These are phyloP conservation scores for Abramis brama DNA, from an alignment of 2,113 vertebrate genomes.

Conservation along the genomic window DNA sequence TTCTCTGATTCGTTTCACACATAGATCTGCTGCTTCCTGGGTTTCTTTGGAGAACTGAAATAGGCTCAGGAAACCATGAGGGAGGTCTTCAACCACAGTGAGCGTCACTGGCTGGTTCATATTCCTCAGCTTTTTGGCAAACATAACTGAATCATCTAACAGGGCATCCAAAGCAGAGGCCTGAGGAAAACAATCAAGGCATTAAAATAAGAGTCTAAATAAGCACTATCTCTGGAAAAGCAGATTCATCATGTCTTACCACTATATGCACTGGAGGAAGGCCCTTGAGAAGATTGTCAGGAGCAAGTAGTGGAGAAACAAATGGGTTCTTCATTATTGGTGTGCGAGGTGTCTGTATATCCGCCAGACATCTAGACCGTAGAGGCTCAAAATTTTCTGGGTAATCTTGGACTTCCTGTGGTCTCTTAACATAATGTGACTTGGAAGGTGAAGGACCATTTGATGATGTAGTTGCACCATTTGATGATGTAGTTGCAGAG, in stretches of 20 bases:
- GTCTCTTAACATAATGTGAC: not conserved
- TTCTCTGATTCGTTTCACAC: conserved; percentile 77
- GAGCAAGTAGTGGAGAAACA: conserved; percentile 79
- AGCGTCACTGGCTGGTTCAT: conserved; percentile 80
- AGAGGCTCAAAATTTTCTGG: conserved; percentile 82
- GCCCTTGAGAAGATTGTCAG: conserved; percentile 70
- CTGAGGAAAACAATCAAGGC: conserved; percentile 63
- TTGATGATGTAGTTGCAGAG: not conserved
- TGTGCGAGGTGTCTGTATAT: conserved; percentile 68
- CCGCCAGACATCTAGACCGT: conserved; percentile 70
- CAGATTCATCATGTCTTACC: conserved; percentile 66
- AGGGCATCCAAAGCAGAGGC: conserved; percentile 88
- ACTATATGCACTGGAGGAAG: conserved; percentile 77
- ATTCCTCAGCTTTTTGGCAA: conserved; percentile 81
- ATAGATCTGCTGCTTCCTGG: conserved; percentile 72
- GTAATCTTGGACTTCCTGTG: conserved; percentile 61
- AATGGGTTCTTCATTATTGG: conserved; percentile 85
- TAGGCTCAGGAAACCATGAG: conserved; percentile 89
- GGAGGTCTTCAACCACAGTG: conserved; percentile 84
- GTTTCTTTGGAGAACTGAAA: conserved; percentile 82
- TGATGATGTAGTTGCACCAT: not conserved
- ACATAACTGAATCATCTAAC: conserved; percentile 90
- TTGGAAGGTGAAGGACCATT: not conserved
- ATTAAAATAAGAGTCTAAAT: not conserved
- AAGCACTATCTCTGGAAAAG: not conserved